Conservation (phyloP, 1,140 invertebrate species). For the Euura saliciscinereae region DNA sequence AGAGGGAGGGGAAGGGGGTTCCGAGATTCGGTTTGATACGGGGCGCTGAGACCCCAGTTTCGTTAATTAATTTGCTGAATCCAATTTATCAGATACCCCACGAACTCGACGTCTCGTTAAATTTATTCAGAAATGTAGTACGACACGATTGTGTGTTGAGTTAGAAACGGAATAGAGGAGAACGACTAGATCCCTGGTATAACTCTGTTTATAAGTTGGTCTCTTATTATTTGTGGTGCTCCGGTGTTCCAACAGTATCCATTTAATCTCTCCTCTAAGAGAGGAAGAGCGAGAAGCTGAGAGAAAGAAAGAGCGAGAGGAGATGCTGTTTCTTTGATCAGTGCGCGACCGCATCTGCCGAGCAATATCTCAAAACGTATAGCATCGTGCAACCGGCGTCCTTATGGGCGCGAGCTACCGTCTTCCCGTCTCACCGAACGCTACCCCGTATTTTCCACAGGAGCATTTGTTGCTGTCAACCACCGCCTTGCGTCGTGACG, state of each 20-base stretch:
- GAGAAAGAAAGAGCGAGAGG: too few relatives aligned
- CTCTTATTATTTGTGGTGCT: slow-evolving; percentile 54
- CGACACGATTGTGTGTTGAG: not conserved
- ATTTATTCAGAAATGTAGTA: not conserved
- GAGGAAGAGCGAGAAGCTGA: slow-evolving; percentile 35
- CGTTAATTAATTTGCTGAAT: too few relatives aligned
- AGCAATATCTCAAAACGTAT: slow-evolving; percentile 55
- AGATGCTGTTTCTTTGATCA: slow-evolving; percentile 54
- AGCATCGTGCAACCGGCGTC: slow-evolving; percentile 46
- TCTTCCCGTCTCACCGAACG: slow-evolving; percentile 37
- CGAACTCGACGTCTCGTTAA: not conserved
- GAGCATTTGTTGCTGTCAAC: slow-evolving; percentile 57
- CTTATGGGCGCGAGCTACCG: slow-evolving; percentile 50
- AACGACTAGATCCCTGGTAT: slow-evolving; percentile 18
- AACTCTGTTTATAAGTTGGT: not conserved
- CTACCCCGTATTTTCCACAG: slow-evolving; percentile 25
- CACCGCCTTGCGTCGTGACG: slow-evolving; percentile 25
- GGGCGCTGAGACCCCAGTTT: too few relatives aligned
- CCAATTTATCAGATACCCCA: too few relatives aligned
- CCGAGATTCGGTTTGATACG: not conserved
- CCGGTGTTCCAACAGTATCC: slow-evolving; percentile 54
- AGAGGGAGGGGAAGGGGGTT: not conserved
- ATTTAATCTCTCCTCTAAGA: slow-evolving; percentile 56
- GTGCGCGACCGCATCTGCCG: slow-evolving; percentile 58
- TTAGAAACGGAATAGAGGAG: slow-evolving; percentile 19